Evolutionary conservation across 2,113 vertebrate species (phyloP), one percentile per base, ranked within the genome.

Genomic region (Nibea coibor): DNA sequence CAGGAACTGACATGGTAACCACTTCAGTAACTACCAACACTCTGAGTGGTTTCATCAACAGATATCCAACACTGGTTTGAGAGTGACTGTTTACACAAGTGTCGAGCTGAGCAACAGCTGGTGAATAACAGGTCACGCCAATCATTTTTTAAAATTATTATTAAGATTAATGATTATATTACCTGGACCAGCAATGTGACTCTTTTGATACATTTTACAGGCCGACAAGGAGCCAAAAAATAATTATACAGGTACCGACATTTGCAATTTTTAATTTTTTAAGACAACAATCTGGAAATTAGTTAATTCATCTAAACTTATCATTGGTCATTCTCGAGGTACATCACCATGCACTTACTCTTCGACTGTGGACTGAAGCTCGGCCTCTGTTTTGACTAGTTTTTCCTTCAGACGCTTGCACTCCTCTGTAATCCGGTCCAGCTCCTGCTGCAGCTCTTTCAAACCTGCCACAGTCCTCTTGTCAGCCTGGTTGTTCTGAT

Each of bases 331-430:
- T 16, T 72, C 42, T 75, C 12, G 11, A 57, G 48, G 15, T 48
- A 3, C 5, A 42, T 61, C 47, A 64, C 17, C n/a, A 4, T 31
- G 35, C 11, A 95, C 97, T 97, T 91, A 99, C 98, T 99, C 98
- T 65, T 99, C 97, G n/a, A 98, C 88, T 74, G 96, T 95, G 64
- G 89, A 94, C 79, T 95, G 94, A 50, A 99, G 96, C 28, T 98
- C 97, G 3, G 80, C 94, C 91, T 99, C 98, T 0, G 94, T 95
- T 82, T 96, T 96, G 67, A 94, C 84, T 10, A 98, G 94, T 68
- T 95, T 96, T 58, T 93, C 94, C 85, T 91, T 94, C 82, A 98
- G 91, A 35, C 45, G 57, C 22, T 94, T 91, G 54, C 94, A 96
- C 88, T 97, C 97, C 4, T 95, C 85, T 59, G 84, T 26, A 58